Base-by-base conservation (phyloP, 2,888 invertebrate species). In the Eupelmus urozonus region DNA sequence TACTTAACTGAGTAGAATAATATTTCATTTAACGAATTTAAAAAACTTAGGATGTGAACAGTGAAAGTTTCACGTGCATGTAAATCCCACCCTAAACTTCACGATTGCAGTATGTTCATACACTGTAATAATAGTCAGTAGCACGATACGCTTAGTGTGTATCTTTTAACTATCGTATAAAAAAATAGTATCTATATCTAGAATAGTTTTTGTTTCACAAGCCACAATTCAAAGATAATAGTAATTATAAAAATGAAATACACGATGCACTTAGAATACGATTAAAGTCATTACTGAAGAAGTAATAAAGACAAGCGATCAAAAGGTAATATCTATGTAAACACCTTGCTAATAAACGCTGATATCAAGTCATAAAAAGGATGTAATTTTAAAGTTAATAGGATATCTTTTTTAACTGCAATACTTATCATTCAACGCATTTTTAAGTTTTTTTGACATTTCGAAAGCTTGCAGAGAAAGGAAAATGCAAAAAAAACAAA, bases 141-240 rank as follows among this genome's bases (percentile, higher is more conserved):
- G 1, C 49, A 18, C 49, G 49, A 49, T 5, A 16, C 49, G n/a
- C 18, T 42, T 13, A 13, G 4, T 13, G 42, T 13, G 4, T 4
- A 42, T 42, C 49, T n/a, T n/a, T 49, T 18, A 18, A 49, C 16
- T 49, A 18, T 18, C 2, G 16, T n/a, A 49, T 16, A 53, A 53
- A 53, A 20, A 53, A 53, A 53, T 16, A 53, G 23, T 9, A 53
- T 53, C 53, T 53, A 53, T 53, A 16, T 53, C 53, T 59, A 59
- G 1, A 34, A 34, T 7, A 59, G 29, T 34, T 1, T 59, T 34
- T 29, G 16, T 5, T 29, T 34, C 34, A 29, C 4, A 59, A 59
- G 59, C 59, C 34, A 59, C 18, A 59, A 59, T 59, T 34, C n/a
- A n/a, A 34, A 29, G 34, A 13, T 59, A 34, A 7, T n/a, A 18